These are phyloP conservation scores for Ichneumoninae sp. DNA, from an alignment of 2,888 invertebrate species.

Conservation along the genomic window DNA sequence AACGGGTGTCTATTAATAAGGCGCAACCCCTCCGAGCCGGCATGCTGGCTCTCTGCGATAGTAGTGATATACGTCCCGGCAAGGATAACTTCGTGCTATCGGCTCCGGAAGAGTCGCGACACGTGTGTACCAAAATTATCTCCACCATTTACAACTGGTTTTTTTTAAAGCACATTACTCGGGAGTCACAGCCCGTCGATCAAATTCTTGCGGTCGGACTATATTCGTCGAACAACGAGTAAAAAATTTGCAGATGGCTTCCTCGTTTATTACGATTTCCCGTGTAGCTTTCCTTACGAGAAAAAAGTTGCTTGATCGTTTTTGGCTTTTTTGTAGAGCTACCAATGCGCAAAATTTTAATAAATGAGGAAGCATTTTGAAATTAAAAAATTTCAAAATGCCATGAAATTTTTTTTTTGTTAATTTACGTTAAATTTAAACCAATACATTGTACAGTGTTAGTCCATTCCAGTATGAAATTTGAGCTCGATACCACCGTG, in stretches of 20 bases:
- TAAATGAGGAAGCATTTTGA: too few species aligned
- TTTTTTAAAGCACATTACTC: not conserved
- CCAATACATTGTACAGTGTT: too few species aligned
- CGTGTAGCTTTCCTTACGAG: too few species aligned
- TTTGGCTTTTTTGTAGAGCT: too few species aligned
- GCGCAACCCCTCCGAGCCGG: slow-evolving; percentile 60
- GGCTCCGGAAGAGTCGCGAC: slow-evolving; percentile 1
- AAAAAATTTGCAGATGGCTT: not conserved
- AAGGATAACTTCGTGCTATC: slow-evolving; percentile 19
- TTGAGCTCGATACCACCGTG: too few species aligned
- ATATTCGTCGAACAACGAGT: not conserved
- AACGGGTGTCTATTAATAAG: slow-evolving; percentile 74
- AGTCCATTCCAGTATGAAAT: too few species aligned
- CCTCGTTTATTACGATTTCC: too few species aligned
- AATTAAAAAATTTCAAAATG: too few species aligned
- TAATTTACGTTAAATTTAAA: too few species aligned
- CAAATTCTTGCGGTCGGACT: not conserved
- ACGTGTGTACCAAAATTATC: slow-evolving; percentile 28
- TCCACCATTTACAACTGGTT: not conserved
- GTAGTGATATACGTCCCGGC: slow-evolving; percentile 72
- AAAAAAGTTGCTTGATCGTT: too few species aligned
- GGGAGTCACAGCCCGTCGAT: not conserved
- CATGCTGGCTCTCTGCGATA: slow-evolving; percentile 73
- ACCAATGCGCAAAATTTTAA: too few species aligned
- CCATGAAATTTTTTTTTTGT: too few species aligned